Base-by-base conservation (phyloP, 92 coral and sea anemone species). In the Phenganax marumi region DNA sequence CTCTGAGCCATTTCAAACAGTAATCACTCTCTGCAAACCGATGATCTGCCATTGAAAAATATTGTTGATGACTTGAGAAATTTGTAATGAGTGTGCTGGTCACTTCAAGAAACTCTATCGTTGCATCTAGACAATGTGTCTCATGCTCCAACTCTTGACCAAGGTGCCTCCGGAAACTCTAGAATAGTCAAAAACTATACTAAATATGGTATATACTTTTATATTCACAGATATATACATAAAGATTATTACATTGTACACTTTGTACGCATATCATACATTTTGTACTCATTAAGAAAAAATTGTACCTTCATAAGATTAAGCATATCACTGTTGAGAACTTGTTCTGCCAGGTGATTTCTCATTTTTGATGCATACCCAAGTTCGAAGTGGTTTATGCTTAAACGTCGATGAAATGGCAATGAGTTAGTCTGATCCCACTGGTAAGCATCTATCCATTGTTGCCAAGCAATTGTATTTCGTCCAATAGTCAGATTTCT, bases 361-460 rank as follows among this genome's bases (percentile, higher is more conserved):
- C 87, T 76, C 87, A 84, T 84, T 49, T 60, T 76, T 16, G 84
- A 18, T 0, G 87, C 81, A 60, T 63, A 57, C 12, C 75, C 87
- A 7, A 76, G 77, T 25, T 84, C 75, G 51, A 79, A 61, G 23
- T 62, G 75, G 52, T 79, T 61, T 7, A 68, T 71, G 56, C 43
- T 75, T 55, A 84, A 60, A 47, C 54, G 68, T 21, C 33, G 77
- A 57, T 68, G 79, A 21, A 84, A 51, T 39, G 78, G 78, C 72
- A 77, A 70, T 25, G 84, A 69, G 72, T 87, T 87, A 13, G 46
- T 76, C 53, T 87, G 90, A 56, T 87, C 90, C 87, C 90, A 87
- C 33, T 76, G 43, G 73, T 83, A 83, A 75, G 90, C 87, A 65
- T 78, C 84, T 49, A 83, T 57, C 62, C 79, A 77, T 13, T 77